Base-by-base conservation (phyloP, 1,140 invertebrate genomes). In the Pseudomyrmex cubaensis region DNA sequence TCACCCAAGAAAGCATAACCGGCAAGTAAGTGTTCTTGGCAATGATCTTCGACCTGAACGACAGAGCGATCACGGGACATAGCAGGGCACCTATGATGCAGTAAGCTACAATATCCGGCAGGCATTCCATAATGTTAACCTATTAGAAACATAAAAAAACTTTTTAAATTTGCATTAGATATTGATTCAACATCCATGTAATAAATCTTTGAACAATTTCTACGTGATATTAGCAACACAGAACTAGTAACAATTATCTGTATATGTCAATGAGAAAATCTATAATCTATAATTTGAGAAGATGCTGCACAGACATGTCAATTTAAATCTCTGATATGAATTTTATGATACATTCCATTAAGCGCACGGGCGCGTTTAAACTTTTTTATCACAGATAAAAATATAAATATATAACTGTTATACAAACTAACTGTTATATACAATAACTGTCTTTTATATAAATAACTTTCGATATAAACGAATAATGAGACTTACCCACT, bases 41-140 rank as follows among this genome's bases (percentile, higher is more conserved):
- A 66, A 93, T 91, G 10, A 94, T 91, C 82, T 94, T 94, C 17
- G 93, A 92, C 35, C 92, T 92, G 78, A 95, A 95, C 20, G 94
- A 94, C 15, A 95, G 61, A 5, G 94, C 94, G 57, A 96, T 93
- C 66, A 95, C 91, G 5, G 95, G 89, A 88, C 95, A 95, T 4
- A 95, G 91, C 13, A 95, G 83, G 5, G 93, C 92, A 72, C 90
- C 92, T 20, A 93, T 78, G 3, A 93, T 82, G 46, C 89, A 89
- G 72, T 85, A 90, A 17, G 89, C 90, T 12, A 95, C 70, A 1
- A 95, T 90, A 50, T 94, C 94, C 69, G 92, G 91, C 15, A 95
- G 46, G 69, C 94, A 87, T 84, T 93, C 87, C 84, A 93, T 89
- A 57, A 93, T 82, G 75, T 84, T 87, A 74, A 92, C 86, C 94